These are phyloP conservation scores for Anastrepha obliqua DNA, from an alignment of 1,140 invertebrate genomes.

Conservation along the genomic window DNA sequence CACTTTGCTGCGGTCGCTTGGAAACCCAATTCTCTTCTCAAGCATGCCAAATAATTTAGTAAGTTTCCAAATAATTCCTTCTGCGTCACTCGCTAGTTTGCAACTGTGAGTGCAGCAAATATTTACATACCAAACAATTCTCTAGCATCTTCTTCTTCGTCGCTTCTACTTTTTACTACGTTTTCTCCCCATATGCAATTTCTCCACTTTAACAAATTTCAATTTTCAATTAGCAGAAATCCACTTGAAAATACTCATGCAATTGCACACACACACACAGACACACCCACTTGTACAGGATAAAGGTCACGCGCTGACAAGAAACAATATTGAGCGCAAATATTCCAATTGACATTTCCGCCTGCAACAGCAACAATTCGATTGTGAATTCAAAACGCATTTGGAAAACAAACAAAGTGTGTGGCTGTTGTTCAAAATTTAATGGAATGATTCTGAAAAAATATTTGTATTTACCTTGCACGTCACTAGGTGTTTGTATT, in stretches of 20 bases:
- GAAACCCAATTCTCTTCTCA: background rate
- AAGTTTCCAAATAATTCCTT: background rate
- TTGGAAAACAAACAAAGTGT: background rate
- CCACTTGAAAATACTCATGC: background rate
- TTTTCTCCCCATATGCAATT: background rate
- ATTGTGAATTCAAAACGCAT: background rate
- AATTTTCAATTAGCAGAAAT: conserved; percentile 7
- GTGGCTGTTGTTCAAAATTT: background rate
- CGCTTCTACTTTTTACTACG: background rate
- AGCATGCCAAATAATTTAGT: background rate
- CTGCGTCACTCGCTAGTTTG: background rate
- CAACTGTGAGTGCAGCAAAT: background rate
- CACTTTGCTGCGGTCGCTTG: background rate
- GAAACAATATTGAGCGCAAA: background rate
- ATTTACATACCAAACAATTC: background rate
- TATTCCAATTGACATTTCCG: conserved; percentile 3
- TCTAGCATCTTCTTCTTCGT: background rate
- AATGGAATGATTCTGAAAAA: background rate
- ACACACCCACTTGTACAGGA: too few species aligned
- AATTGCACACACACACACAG: background rate
- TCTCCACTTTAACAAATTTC: background rate
- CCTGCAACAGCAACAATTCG: background rate
- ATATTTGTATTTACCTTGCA: conserved; percentile 6
- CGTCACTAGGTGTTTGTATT: background rate
- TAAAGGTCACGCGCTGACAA: background rate